phyloP scores from a whole-genome alignment of 2,113 vertebrate species.

The Phylloscopus trochiloides region DNA sequence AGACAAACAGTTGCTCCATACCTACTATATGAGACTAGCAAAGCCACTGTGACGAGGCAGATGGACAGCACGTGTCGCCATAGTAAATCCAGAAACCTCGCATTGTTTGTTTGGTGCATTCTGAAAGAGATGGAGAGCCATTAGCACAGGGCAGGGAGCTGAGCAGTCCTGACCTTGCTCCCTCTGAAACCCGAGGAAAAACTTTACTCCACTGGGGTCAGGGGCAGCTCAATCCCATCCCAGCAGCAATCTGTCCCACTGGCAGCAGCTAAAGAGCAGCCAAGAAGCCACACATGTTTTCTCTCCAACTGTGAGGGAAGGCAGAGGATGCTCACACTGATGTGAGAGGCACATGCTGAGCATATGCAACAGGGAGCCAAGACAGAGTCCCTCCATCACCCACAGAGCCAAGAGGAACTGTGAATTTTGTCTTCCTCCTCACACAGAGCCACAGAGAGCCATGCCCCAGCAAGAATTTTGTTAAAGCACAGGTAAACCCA shows the following conservation, averaged over 20 bases:
- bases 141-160: constrained; percentile 32
- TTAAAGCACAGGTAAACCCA: not conserved
- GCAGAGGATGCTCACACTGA: not conserved
- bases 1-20: constrained; percentile 60
- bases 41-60: constrained; percentile 86
- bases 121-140: constrained; percentile 68
- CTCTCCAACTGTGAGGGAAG: not conserved
- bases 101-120: constrained; percentile 99
- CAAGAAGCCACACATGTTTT: not conserved
- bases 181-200: not conserved
- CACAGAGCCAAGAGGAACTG: not conserved
- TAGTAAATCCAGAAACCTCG: constrained; percentile 94
- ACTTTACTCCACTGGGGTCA: not conserved
- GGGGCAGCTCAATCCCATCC: not conserved
- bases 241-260: not conserved
- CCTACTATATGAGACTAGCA: constrained; percentile 97
- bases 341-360: not conserved
- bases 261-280: not conserved
- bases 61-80: constrained; percentile 96
- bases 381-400: not conserved
- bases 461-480: not conserved
- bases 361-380: not conserved
- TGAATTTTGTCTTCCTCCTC: not conserved
- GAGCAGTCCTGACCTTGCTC: not conserved
- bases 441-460: not conserved